Conservation (phyloP, 2,888 invertebrate genomes). For the Lepidocyrtinus sp. region DNA sequence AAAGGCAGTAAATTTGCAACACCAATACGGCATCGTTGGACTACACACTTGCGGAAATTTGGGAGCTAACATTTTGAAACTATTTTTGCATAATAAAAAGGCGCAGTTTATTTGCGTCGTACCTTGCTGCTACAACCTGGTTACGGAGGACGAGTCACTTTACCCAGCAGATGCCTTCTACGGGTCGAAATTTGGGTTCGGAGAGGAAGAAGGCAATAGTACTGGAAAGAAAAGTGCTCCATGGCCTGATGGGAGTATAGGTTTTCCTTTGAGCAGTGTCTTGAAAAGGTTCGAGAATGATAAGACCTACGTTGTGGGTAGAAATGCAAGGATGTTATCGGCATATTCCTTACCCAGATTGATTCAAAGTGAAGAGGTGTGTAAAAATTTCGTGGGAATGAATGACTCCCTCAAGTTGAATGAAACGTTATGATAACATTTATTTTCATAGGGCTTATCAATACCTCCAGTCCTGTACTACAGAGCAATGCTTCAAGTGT, state of each 20-base stretch:
- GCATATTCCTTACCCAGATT: conserved; percentile 87
- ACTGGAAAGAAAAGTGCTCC: conserved; percentile 19
- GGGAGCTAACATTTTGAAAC: conserved; percentile 80
- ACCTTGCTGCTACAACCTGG: conserved; percentile 91
- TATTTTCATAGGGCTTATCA: conserved; percentile 67
- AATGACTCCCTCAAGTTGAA: no score
- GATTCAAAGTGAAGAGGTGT: conserved; percentile 74
- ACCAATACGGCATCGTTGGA: conserved; percentile 76
- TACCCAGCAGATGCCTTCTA: conserved; percentile 36
- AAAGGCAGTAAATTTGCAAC: no score
- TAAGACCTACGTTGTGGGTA: conserved; percentile 76
- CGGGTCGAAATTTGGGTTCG: conserved; percentile 27
- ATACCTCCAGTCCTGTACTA: conserved; percentile 81
- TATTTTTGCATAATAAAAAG: conserved; percentile 77
- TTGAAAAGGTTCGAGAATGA: conserved; percentile 72
- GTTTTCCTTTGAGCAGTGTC: conserved; percentile 81
- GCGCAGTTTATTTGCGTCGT: conserved; percentile 82
- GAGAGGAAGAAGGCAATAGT: conserved; percentile 7
- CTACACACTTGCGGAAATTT: conserved; percentile 93
- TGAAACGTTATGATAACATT: no score
- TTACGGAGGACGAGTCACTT: conserved; percentile 77
- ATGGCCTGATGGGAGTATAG: conserved; percentile 71
- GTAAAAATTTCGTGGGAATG: no score
- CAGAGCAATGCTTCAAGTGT: conserved; percentile 80
- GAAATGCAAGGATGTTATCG: conserved; percentile 89